A percentile compares a stretch with the other conserved stretches of the same genome.
phyloP scores from a whole-genome alignment of 2,113 vertebrate species.

The Proterorhinus semilunaris region DNA sequence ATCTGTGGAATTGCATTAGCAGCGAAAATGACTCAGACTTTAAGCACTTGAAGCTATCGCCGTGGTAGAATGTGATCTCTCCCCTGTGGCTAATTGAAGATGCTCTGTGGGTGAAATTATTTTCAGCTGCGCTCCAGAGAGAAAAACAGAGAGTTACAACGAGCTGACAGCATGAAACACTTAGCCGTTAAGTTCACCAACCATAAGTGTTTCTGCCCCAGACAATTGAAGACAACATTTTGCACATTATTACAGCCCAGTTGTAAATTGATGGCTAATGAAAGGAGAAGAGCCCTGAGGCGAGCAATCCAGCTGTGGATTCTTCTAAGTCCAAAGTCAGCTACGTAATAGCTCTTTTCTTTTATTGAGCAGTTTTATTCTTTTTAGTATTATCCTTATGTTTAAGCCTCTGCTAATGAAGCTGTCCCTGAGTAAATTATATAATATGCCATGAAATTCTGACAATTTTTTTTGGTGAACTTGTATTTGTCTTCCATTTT shows the following conservation, averaged over 20 bases:
- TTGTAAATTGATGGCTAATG: conserved; percentile 52
- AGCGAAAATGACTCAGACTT: conserved; percentile 68
- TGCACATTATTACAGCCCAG: conserved; percentile 49
- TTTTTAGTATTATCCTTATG: background rate
- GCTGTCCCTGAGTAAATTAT: no score
- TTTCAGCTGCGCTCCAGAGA: conserved; percentile 70
- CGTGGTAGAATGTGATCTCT: conserved; percentile 73
- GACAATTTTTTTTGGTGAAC: no score
- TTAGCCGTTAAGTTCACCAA: conserved; percentile 65
- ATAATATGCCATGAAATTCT: no score
- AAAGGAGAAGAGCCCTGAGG: conserved; percentile 34
- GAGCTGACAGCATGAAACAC: conserved; percentile 70
- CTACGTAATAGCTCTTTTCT: background rate
- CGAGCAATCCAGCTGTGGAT: conserved; percentile 13
- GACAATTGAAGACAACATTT: conserved; percentile 59
- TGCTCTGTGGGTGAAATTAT: conserved; percentile 73
- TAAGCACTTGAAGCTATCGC: conserved; percentile 70
- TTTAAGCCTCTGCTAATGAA: background rate
- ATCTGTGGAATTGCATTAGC: conserved; percentile 72
- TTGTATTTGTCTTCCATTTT: no score
- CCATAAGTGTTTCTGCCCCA: conserved; percentile 58
- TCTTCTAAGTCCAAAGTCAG: background rate
- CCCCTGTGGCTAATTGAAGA: conserved; percentile 77
- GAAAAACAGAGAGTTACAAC: conserved; percentile 65
- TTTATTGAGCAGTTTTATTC: background rate